Percentiles rank a stretch among this genome's conserved stretches.
phyloP scores from a whole-genome alignment of 2,888 invertebrate genomes.

The Agrenia bidenticulata region DNA sequence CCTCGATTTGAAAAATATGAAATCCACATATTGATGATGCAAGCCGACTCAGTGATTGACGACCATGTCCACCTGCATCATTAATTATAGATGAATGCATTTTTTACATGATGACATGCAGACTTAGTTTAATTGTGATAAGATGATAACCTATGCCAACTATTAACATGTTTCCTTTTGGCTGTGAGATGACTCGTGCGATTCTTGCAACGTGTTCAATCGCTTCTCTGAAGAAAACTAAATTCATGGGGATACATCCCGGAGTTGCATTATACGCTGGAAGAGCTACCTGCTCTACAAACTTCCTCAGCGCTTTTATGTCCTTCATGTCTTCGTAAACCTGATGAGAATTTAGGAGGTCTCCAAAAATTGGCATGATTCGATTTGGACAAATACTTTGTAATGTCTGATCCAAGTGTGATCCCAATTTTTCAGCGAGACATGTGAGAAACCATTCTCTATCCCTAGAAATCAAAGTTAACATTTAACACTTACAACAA shows the following conservation, averaged over 20 bases:
- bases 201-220: conserved; percentile 82
- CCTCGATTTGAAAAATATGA: conserved; percentile 73
- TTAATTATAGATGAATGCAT: background rate
- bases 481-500: too few species aligned
- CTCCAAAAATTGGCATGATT: conserved; percentile 67
- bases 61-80: conserved; percentile 67
- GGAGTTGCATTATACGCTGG: conserved; percentile 78
- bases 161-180: conserved; percentile 77
- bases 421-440: conserved; percentile 73
- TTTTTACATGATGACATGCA: too few species aligned
- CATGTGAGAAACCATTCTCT: conserved; percentile 73
- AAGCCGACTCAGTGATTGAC: conserved; percentile 75
- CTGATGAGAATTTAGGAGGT: conserved; percentile 74
- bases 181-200: conserved; percentile 77
- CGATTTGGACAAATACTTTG: conserved; percentile 72
- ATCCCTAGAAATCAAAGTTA: conserved; percentile 61
- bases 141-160: conserved; percentile 69
- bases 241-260: conserved; percentile 74
- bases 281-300: conserved; percentile 60
- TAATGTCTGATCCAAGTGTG: conserved; percentile 76
- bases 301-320: conserved; percentile 57
- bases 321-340: conserved; percentile 79
- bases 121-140: too few species aligned
- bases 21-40: conserved; percentile 79
- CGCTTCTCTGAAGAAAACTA: conserved; percentile 83